Base-by-base conservation (phyloP, 2,113 vertebrate genomes). In the Mirza zaza region DNA sequence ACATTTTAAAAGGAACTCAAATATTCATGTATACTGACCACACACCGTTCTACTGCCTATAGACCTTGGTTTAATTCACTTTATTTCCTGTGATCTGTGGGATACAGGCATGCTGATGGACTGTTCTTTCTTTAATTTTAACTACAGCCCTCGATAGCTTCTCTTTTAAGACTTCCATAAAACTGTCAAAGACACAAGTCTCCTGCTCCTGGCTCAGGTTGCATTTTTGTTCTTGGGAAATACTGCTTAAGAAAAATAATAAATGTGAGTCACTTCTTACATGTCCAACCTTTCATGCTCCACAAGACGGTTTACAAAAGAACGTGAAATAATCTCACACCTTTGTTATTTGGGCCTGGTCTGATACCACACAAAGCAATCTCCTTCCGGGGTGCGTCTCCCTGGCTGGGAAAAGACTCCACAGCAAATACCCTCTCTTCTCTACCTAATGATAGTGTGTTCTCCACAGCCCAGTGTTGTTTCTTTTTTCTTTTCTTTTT, bases 151-250 rank as follows among this genome's bases (percentile, higher is more conserved):
- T 75, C 48, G 29, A 45, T 0, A 80, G 57, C 67, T 63, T 91
- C 81, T 65, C 32, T 82, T 85, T 70, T 14, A 85, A 96, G 77
- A 52, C 13, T 91, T 88, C 61, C 42, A 86, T 27, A 79, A 87
- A 85, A 48, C 15, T 29, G 59, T 68, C 70, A 92, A 76, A 65
- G 59, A 90, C 9, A 70, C 76, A 83, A 61, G 83, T 15, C 20
- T 14, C 39, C 25, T 42, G 52, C 52, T 63, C 57, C 27, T 92
- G 77, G 63, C 61, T 84, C 32, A 32, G 0, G 15, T 4, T 73
- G 5, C n/a, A 36, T 36, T 70, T 92, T 52, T 50, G 32, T 29
- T 81, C 77, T 68, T 85, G 48, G 85, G 65, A 84, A 55, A 95
- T 23, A 18, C 11, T 34, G 52, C 15, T 85, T 45, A 84, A 73